Base-by-base conservation (phyloP, 2,888 invertebrate species). In the Taenaris catops region DNA sequence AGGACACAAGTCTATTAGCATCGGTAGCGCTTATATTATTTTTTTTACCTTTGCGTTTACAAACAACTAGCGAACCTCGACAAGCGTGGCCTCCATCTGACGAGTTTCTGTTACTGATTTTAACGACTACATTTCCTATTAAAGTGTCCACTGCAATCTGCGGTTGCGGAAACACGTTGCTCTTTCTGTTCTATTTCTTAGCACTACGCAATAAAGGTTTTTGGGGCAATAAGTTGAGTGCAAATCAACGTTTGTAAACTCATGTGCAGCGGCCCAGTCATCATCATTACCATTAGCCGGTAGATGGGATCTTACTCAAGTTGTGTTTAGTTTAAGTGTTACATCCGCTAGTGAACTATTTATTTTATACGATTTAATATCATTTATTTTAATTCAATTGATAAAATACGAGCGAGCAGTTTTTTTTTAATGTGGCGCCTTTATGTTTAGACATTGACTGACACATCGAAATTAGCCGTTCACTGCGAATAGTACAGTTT, bases 261-360 rank as follows among this genome's bases (percentile, higher is more conserved):
- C 28, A 36, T 28, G 27, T 31, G 41, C 44, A 41, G 38, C 45
- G 46, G 17, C 19, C 41, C 32, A 44, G 46, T 50, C 56, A 55
- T 52, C 53, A 48, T 55, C 55, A 54, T 54, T 53, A 52, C 41
- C 43, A 51, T 48, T 51, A 47, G 45, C 28, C 32, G 37, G 44
- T 51, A 47, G 44, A 29, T 37, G 39, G 41, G 41, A 45, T 40
- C 31, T 44, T 38, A 44, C 43, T 14, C 7, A 21, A 17, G 43
- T 46, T 24, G 45, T 46, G 43, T 49, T 56, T 51, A 48, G 28
- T 46, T 46, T 49, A 53, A 57, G 49, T 49, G 49, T 52, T 55
- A 48, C 51, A 48, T 54, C 53, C 51, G 51, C 44, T 39, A 23
- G 31, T 40, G 39, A 33, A 43, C 32, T 45, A 46, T 51, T 48